Base-by-base conservation (phyloP, 2,797 vertebrate genomes). In the Pangasius macronema region DNA sequence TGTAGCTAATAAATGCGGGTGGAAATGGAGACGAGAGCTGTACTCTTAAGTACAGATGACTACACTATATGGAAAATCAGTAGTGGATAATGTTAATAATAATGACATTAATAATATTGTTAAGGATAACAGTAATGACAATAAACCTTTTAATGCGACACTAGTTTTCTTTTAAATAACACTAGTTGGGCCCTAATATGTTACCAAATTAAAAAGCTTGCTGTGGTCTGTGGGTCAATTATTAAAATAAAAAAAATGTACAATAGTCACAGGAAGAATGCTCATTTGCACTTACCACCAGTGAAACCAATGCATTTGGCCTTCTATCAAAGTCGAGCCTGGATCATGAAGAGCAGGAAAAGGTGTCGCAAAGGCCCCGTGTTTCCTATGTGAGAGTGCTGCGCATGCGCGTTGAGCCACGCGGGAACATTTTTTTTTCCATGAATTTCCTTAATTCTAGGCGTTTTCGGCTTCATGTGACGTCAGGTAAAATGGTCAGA, bases 361-460 rank as follows among this genome's bases (percentile, higher is more conserved):
- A 89, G 72, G 86, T 85, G 82, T 85, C 85, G 73, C 75, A 53
- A 90, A 89, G 90, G 85, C 88, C 84, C 84, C 30, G 61, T 68
- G 81, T 67, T 85, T 39, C 36, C 70, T 68, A 81, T 85, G 75
- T 61, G 79, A 89, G 65, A 10, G 30, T 65, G 59, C 51, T 80
- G 86, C 90, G 86, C 90, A 90, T 91, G 90, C 90, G 90, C 82
- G 9, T 22, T 88, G 57, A 22, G 73, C 68, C 70, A 76, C 49
- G 83, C 77, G 49, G 68, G 46, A 83, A 82, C 65, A 75, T 88
- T 85, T 85, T 39, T 39, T 39, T 70, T 39, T 33, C 75, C 46
- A 16, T 24, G 63, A 83, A 83, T 83, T 53, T 36, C 46, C 49
- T 83, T 83, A 83, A 68, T 83, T 83, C 46, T 36, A 68, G 65